A percentile compares a stretch with the other conserved stretches of the same genome.
These are phyloP conservation scores for Rhea pennata DNA, from an alignment of 2,113 vertebrate genomes.

Conservation along the genomic window DNA sequence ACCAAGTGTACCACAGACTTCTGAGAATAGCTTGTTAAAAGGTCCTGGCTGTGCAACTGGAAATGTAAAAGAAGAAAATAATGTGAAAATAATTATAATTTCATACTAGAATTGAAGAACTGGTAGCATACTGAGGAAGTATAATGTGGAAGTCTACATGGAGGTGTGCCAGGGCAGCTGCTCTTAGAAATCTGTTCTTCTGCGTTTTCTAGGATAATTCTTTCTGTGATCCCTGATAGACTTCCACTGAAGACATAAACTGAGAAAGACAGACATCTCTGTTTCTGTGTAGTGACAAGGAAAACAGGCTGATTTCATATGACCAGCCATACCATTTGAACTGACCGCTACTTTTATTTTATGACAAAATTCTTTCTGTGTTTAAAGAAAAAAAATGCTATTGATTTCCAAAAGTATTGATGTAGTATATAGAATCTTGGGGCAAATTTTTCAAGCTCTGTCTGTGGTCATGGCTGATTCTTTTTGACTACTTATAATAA, in stretches of 20 bases:
- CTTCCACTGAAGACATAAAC: not conserved
- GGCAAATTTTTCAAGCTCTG: not conserved
- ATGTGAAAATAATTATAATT: too few relatives aligned
- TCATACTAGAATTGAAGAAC: too few relatives aligned
- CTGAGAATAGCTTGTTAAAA: too few relatives aligned
- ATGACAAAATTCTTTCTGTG: not conserved
- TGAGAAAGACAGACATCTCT: not conserved
- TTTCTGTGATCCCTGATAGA: not conserved
- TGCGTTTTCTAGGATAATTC: not conserved
- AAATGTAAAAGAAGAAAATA: too few relatives aligned
- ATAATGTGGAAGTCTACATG: not conserved
- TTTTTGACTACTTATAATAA: too few relatives aligned
- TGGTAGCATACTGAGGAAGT: not conserved
- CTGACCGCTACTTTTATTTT: not conserved
- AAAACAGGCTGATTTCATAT: not conserved
- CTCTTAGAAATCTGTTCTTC: not conserved
- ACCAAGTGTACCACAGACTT: too few relatives aligned
- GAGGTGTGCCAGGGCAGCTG: not conserved
- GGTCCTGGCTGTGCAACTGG: too few relatives aligned
- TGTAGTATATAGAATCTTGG: not conserved
- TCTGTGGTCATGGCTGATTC: not conserved
- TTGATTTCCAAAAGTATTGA: not conserved
- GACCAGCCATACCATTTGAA: not conserved
- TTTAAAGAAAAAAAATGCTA: not conserved
- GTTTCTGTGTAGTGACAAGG: not conserved